Conservation (phyloP, 2,797 vertebrate species). For the Enteromius afrohamiltoni region DNA sequence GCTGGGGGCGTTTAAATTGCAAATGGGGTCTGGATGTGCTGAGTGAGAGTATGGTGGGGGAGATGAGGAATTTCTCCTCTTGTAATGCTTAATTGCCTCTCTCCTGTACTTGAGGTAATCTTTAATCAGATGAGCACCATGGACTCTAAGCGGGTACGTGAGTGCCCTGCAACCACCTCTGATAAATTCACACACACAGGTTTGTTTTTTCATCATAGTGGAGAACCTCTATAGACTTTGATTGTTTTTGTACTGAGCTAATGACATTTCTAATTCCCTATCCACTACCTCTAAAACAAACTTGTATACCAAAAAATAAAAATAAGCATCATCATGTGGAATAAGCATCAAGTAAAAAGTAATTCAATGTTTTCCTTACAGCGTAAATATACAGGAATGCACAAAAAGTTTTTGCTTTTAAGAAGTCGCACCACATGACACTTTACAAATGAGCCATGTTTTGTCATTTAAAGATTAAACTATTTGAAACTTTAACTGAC, state of each 20-base stretch:
- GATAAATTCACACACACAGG: conserved; percentile 15
- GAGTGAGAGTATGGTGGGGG: conserved; percentile 6
- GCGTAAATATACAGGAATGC: not conserved
- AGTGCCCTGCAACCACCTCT: conserved; percentile 12
- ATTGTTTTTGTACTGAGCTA: not conserved
- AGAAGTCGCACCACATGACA: not conserved
- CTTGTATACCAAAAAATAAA: not conserved
- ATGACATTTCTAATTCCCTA: not conserved
- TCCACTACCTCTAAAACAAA: not conserved
- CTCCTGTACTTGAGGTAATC: conserved; percentile 42
- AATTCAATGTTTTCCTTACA: not conserved
- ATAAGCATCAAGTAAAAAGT: not conserved
- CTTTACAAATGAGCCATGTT: not conserved
- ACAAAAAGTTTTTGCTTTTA: not conserved
- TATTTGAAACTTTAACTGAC: not conserved
- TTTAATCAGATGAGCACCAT: conserved; percentile 41
- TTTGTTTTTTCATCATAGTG: not conserved
- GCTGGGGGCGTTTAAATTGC: conserved; percentile 23
- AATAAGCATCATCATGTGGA: not conserved
- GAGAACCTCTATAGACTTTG: not conserved
- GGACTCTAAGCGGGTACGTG: conserved; percentile 10
- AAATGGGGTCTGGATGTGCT: conserved; percentile 23
- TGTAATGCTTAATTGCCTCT: conserved; percentile 39
- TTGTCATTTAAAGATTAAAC: not conserved
- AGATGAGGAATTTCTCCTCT: conserved; percentile 34